phyloP scores from a whole-genome alignment of 2,113 vertebrate genomes.

The Oxyruncus cristatus region DNA sequence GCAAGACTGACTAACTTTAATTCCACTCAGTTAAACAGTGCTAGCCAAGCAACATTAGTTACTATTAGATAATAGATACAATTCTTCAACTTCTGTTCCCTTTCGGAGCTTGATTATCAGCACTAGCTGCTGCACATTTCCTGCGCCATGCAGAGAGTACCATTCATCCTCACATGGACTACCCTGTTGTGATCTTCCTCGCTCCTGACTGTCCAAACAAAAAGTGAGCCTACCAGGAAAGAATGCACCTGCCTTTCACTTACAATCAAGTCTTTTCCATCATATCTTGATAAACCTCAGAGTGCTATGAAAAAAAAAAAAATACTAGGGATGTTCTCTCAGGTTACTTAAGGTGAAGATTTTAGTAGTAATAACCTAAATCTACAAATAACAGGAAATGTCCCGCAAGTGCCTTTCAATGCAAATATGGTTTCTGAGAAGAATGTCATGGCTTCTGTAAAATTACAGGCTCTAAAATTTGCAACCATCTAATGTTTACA shows the following conservation, averaged over 20 bases:
- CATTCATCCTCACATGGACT: background rate
- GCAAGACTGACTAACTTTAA: background rate
- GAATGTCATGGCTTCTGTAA: background rate
- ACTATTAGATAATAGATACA: background rate
- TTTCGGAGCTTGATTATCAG: background rate
- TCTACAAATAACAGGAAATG: background rate
- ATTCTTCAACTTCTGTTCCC: background rate
- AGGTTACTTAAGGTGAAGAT: background rate
- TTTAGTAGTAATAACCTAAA: background rate
- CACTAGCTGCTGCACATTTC: background rate
- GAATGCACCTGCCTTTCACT: background rate
- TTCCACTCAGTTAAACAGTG: background rate
- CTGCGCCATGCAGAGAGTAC: background rate
- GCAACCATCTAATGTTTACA: background rate
- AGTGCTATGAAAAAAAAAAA: background rate
- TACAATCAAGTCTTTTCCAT: background rate
- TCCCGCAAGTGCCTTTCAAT: background rate
- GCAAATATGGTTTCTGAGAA: background rate
- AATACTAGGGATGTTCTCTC: background rate
- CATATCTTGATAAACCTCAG: background rate
- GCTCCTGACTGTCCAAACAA: background rate
- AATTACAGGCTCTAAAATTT: background rate
- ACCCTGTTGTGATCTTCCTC: background rate
- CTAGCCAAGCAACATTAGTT: background rate
- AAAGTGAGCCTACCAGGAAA: background rate